Evolutionary conservation across 1,140 invertebrate species (phyloP).

Genomic region (Drosophila subpulchrella): DNA sequence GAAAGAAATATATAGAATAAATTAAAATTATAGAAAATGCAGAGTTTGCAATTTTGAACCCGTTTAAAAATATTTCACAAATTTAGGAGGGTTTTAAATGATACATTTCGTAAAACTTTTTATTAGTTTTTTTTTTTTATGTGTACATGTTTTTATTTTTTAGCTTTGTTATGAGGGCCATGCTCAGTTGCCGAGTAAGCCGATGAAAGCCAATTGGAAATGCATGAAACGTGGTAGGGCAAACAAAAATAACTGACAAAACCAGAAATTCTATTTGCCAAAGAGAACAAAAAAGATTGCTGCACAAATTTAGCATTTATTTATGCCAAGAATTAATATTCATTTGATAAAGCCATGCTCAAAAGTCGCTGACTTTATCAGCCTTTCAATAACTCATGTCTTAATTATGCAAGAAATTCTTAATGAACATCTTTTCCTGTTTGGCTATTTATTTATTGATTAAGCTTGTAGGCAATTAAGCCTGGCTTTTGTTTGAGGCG

Average conservation of each 20-base stretch:
- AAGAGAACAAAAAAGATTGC: slow-evolving; percentile 4
- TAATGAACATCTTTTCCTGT: slow-evolving; percentile 43
- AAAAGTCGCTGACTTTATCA: slow-evolving; percentile 40
- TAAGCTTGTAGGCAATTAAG: slow-evolving; percentile 39
- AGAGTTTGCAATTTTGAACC: not conserved
- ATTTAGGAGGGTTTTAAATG: too few relatives aligned
- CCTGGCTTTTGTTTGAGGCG: slow-evolving; percentile 22
- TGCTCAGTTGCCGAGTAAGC: slow-evolving; percentile 33
- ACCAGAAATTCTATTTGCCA: slow-evolving; percentile 28
- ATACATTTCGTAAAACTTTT: too few relatives aligned
- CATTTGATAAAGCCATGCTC: slow-evolving; percentile 19
- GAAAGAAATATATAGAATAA: not conserved
- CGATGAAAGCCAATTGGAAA: slow-evolving; percentile 67
- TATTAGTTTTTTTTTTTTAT: not conserved
- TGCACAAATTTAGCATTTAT: slow-evolving; percentile 6
- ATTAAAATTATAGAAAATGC: not conserved
- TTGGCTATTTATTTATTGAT: slow-evolving; percentile 48
- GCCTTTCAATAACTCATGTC: slow-evolving; percentile 36
- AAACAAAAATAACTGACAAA: slow-evolving; percentile 15
- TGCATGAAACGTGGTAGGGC: slow-evolving; percentile 56
- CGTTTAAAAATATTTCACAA: not conserved
- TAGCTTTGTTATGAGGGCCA: slow-evolving; percentile 37
- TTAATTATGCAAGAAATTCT: slow-evolving; percentile 45
- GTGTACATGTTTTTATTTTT: slow-evolving; percentile 9
- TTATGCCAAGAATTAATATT: slow-evolving; percentile 35